Evolutionary conservation across 2,797 vertebrate species (phyloP).

Genomic region (Brachyrhaphis roseni): DNA sequence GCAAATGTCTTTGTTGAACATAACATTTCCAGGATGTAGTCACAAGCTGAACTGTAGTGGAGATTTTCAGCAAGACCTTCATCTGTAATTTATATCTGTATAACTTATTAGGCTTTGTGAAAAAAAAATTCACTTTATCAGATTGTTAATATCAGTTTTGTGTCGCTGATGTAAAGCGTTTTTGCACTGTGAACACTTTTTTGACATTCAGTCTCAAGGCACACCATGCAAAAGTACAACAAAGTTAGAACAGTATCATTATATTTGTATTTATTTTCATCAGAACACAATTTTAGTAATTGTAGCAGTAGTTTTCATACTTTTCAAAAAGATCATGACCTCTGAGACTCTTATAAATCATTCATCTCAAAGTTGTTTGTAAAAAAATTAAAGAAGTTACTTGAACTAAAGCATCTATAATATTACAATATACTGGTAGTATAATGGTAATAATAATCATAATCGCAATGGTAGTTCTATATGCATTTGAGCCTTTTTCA

Average conservation of each 20-base stretch:
- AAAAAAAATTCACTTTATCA: neutral
- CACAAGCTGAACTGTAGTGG: neutral
- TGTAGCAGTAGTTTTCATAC: slow-evolving; percentile 86
- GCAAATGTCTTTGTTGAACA: neutral
- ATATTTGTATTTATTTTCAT: slow-evolving; percentile 90
- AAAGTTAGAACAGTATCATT: slow-evolving; percentile 62
- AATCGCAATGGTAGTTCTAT: slow-evolving; percentile 86
- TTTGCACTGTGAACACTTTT: neutral
- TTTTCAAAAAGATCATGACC: slow-evolving; percentile 88
- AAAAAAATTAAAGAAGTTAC: slow-evolving; percentile 91
- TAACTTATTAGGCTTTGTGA: neutral
- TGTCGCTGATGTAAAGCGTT: neutral
- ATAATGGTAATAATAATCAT: slow-evolving; percentile 88
- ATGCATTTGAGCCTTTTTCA: slow-evolving; percentile 82
- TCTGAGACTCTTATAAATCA: slow-evolving; percentile 90
- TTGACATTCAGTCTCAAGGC: neutral
- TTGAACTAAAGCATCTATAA: slow-evolving; percentile 90
- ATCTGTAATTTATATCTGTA: neutral
- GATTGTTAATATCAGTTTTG: neutral
- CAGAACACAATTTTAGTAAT: slow-evolving; percentile 86
- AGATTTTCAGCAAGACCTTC: neutral
- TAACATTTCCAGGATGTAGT: neutral
- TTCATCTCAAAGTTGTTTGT: slow-evolving; percentile 87
- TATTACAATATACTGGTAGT: slow-evolving; percentile 90
- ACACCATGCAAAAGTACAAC: slow-evolving; percentile 49